A percentile compares a stretch with the other conserved stretches of the same genome.
These are phyloP conservation scores for Australoheros facetus DNA, from an alignment of 2,797 vertebrate species.

Conservation along the genomic window DNA sequence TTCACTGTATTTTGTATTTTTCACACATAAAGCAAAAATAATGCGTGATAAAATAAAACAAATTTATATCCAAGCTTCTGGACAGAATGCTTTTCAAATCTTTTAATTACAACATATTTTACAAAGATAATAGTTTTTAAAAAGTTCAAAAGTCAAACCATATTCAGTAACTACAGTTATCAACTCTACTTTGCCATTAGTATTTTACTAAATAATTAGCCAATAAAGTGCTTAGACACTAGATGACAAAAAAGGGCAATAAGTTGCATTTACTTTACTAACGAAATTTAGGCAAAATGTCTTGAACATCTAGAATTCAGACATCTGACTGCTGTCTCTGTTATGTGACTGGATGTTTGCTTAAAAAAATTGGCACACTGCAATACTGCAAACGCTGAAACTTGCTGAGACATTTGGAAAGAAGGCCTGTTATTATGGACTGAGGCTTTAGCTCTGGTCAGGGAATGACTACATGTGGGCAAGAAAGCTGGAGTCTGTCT, in stretches of 20 bases:
- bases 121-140: neutral
- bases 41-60: no score
- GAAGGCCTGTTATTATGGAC: conserved; percentile 66
- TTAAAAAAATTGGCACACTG: neutral
- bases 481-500: conserved; percentile 11
- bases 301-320: neutral
- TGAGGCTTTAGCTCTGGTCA: conserved; percentile 41
- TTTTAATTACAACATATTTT: neutral
- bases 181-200: neutral
- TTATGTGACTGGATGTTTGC: conserved; percentile 11
- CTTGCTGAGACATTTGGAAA: conserved; percentile 57
- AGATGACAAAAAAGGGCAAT: neutral
- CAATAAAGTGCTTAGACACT: neutral
- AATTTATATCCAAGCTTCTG: no score
- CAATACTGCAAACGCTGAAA: conserved; percentile 16
- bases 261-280: neutral
- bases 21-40: no score
- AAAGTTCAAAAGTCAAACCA: neutral
- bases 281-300: neutral
- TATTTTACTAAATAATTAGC: neutral
- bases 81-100: neutral
- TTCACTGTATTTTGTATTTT: no score
- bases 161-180: neutral
- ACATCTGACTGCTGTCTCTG: neutral
- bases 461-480: conserved; percentile 32